Base-by-base conservation (phyloP, 2,888 invertebrate genomes). In the Temnothorax unifasciatus region DNA sequence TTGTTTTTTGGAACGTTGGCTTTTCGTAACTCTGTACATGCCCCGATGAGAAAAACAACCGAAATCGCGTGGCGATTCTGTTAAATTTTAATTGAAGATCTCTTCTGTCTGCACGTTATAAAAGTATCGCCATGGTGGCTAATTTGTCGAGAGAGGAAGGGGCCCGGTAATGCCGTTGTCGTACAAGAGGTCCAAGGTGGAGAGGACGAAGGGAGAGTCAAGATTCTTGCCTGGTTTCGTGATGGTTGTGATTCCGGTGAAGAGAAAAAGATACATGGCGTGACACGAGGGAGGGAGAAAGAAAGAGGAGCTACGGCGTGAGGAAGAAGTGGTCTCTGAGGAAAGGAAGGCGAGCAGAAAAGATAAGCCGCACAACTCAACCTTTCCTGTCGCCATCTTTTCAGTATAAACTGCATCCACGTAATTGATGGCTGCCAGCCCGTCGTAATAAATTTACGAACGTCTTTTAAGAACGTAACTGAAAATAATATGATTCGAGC, bases 91-190 rank as follows among this genome's bases (percentile, higher is more conserved):
- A 85, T 85, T 59, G 47, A 63, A 63, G 66, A 82, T 57, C 76
- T 38, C 25, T 38, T 59, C 69, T 50, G 75, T 85, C 61, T 59
- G 69, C 73, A 76, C 64, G 64, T 73, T 68, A 74, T 77, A 75
- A 76, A 83, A 83, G 75, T 54, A 54, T 76, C 71, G 68, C 54
- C 63, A 73, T 73, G 84, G 68, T 77, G 83, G 81, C 86, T 91
- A 90, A 91, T 91, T 91, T 91, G 90, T 91, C 90, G 83, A 82
- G 79, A 82, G 54, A 85, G 77, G 61, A 82, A 84, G 81, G 81
- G 54, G 52, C 61, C 44, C 77, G 85, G 85, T 88, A 88, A 89
- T 85, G 86, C 81, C 76, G 88, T 90, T 90, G 90, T 90, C 85
- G 81, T 86, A 87, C 88, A 90, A 87, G 90, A 87, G 87, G 71